Percentiles rank a stretch among this genome's conserved stretches.
Evolutionary conservation across 2,113 vertebrate species (phyloP).

Genomic region (Chaenocephalus aceratus): DNA sequence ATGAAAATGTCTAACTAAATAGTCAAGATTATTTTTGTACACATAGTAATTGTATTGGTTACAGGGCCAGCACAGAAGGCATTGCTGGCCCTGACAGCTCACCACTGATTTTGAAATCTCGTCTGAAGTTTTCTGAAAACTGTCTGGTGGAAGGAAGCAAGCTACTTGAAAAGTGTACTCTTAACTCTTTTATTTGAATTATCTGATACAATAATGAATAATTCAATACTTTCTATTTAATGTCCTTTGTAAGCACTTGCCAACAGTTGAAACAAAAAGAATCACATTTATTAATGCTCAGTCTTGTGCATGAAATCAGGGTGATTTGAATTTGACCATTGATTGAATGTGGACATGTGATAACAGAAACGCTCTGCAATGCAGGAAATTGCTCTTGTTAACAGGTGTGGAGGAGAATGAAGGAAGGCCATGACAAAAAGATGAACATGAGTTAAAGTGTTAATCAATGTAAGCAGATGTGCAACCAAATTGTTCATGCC

Average conservation of each 20-base stretch:
- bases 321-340: too few relatives aligned
- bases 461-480: conserved; percentile 7
- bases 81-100: too few relatives aligned
- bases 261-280: conserved; percentile 13
- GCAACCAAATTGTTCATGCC: conserved; percentile 3
- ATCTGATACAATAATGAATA: background rate
- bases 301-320: conserved; percentile 8
- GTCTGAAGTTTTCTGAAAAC: too few relatives aligned
- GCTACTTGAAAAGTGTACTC: too few relatives aligned
- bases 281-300: conserved; percentile 33
- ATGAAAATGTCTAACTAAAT: too few relatives aligned
- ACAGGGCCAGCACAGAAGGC: too few relatives aligned
- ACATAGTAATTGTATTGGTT: too few relatives aligned
- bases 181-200: background rate
- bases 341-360: background rate
- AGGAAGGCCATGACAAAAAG: conserved; percentile 20
- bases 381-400: conserved; percentile 47
- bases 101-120: too few relatives aligned
- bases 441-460: conserved; percentile 20
- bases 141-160: too few relatives aligned
- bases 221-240: conserved; percentile 15
- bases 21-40: too few relatives aligned
- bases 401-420: conserved; percentile 33
- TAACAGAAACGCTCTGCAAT: background rate
- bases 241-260: background rate